These are phyloP conservation scores for Beaufortia kweichowensis DNA, from an alignment of 2,113 vertebrate genomes.

Conservation along the genomic window DNA sequence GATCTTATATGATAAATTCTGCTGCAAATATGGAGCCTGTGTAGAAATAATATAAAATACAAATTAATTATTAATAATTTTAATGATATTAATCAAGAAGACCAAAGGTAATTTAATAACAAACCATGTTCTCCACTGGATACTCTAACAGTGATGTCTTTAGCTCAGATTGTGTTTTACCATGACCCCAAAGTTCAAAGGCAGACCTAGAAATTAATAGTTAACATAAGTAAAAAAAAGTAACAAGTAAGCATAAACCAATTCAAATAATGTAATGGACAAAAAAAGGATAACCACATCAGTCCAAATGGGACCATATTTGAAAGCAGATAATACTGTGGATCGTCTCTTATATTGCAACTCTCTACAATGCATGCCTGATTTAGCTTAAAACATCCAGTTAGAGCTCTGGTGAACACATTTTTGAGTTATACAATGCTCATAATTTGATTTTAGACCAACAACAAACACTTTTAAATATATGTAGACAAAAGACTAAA, in stretches of 20 bases:
- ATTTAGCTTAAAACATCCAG: too few species aligned
- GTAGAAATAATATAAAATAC: not conserved
- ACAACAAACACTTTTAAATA: not conserved
- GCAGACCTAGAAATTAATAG: constrained; percentile 80
- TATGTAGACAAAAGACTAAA: not conserved
- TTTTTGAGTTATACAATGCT: not conserved
- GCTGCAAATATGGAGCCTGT: constrained; percentile 83
- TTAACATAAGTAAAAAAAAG: not conserved
- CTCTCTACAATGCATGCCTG: too few species aligned
- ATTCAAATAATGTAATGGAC: not conserved
- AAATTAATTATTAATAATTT: not conserved
- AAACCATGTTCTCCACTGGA: constrained; percentile 85
- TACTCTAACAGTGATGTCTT: constrained; percentile 82
- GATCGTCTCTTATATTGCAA: too few species aligned
- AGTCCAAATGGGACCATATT: too few species aligned
- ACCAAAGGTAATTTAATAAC: constrained; percentile 14
- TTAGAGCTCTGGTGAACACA: too few species aligned
- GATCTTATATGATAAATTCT: constrained; percentile 89
- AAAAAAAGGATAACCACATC: too few species aligned
- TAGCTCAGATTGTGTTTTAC: constrained; percentile 81
- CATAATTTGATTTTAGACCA: too few species aligned
- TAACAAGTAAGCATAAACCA: not conserved
- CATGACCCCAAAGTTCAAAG: constrained; percentile 97
- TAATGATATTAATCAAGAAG: not conserved
- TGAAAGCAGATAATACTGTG: too few species aligned